Base-by-base conservation (phyloP, 2,113 vertebrate genomes). In the Nycticebus coucang region DNA sequence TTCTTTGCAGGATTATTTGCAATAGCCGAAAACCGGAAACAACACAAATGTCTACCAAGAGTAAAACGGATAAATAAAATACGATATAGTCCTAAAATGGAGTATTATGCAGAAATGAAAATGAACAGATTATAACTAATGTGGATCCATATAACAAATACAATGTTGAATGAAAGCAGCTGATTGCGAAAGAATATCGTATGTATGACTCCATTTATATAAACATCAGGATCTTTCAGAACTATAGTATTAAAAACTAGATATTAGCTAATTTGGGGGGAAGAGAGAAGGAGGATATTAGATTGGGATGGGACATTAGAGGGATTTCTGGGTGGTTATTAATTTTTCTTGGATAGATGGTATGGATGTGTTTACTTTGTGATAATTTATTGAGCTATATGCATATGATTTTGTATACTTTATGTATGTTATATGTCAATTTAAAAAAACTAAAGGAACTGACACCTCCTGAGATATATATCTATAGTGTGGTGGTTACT, bases 1-100 rank as follows among this genome's bases (percentile, higher is more conserved):
- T 87, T 87, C 71, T 85, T 95, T 80, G 72, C n/a, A 59, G 28
- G 19, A 50, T 91, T 57, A 60, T 78, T 90, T 68, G 19, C 85
- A 35, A 68, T 66, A 72, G 41, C 35, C 35, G 68, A 59, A 86
- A 90, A 35, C 35, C 81, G 50, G 4, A 13, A 87, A 33, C 18
- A 64, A n/a, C n/a, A 50, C 60, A 60, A 24, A 75, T 66, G 28
- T 75, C 21, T 15, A 80, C 81, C 19, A 86, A 37, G 62, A 83
- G 41, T 45, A 64, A 53, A 83, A 62, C 69, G 28, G 18, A 72
- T 83, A 35, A 71, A 64, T 74, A n/a, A 59, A 33, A 69, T 35
- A 45, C 0, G 35, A 35, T 50, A 12, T 81, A 22, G 17, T 85
- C 26, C 55, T 78, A 64, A 13, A 77, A 5, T 33, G 59, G 37